Base-by-base conservation (phyloP, 2,888 invertebrate species). In the Andrena dorsata region DNA sequence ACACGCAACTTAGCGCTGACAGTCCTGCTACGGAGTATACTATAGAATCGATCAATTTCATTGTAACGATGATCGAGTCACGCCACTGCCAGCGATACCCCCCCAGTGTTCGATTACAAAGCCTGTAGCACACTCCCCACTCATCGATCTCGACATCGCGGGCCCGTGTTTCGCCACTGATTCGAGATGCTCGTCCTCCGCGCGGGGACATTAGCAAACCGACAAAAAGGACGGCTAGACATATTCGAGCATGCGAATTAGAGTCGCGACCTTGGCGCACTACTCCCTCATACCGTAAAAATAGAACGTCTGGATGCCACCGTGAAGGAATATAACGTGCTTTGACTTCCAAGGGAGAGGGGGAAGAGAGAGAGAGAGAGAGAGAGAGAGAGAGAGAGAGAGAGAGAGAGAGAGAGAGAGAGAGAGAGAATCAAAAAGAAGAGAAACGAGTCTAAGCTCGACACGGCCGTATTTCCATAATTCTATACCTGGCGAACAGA, bases 261-360 rank as follows among this genome's bases (percentile, higher is more conserved):
- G 74, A 58, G 56, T 51, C 30, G n/a, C 69, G 77, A 69, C 87
- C 87, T 88, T 88, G 81, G 49, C 35, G 47, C 16, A 20, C 35
- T 20, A 13, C 65, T 26, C 26, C 23, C 30, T 47, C 35, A 26
- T 32, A 13, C 47, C 64, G 51, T 70, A 82, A 77, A 84, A 84
- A 84, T 84, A 84, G 75, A 69, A 68, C 74, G 65, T 65, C 71
- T 32, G 63, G 65, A 73, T 76, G 69, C 16, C 63, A 23, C 35
- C 65, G 56, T 32, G 70, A 65, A 69, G 58, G 53, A 47, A 16
- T 41, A 41, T 71, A 81, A 87, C 79, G 70, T 80, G 79, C 58
- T 56, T 30, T 35, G 79, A 74, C 79, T 87, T 72, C 65, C 58
- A 72, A 74, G 63, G 68, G 71, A 66, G 71, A 16, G 47, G 23